Base-by-base conservation (phyloP, 2,113 vertebrate genomes). In the Alligator sinensis region DNA sequence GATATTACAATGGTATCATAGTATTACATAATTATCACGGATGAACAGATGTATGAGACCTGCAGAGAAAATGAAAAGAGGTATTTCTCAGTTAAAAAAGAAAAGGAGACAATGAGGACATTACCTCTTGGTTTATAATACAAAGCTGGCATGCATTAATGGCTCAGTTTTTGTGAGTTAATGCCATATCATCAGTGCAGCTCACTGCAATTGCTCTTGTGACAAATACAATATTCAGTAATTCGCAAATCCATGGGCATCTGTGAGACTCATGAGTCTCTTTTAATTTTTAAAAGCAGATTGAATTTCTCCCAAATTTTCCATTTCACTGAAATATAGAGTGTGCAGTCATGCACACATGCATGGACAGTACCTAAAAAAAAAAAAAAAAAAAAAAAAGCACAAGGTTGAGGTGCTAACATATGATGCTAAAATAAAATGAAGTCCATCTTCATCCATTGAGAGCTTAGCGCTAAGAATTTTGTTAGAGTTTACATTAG, bases 361-460 rank as follows among this genome's bases (percentile, higher is more conserved):
- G 9, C 27, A 66, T 15, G 24, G 9, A 25, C 9, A 86, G 8
- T 47, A 9, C 47, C 47, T 9, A 47, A 47, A 47, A 47, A 47
- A 78, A 18, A 28, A 54, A 75, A 72, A 11, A 89, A 82, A 47
- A 82, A 7, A 82, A 5, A 11, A 16, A 54, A 61, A 64, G 70
- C 59, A 66, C n/a, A 87, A 68, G 18, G 25, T 55, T 82, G 63
- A 70, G 17, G 59, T 81, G n/a, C 17, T 77, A 79, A 27, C 62
- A 79, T 72, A 75, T 80, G n/a, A 55, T 72, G 34, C 13, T 59
- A 28, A 55, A 86, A 30, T 19, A 8, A 90, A 95, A 92, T 25
- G 60, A 81, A 93, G 64, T 78, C 27, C 25, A 55, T 61, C 34
- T 21, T 27, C 13, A 70, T 38, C 72, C 9, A 62, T 11, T 15